A percentile compares a stretch with the other conserved stretches of the same genome.
These are phyloP conservation scores for Montipora capitata DNA, from an alignment of 92 coral and sea anemone genomes.

Conservation along the genomic window DNA sequence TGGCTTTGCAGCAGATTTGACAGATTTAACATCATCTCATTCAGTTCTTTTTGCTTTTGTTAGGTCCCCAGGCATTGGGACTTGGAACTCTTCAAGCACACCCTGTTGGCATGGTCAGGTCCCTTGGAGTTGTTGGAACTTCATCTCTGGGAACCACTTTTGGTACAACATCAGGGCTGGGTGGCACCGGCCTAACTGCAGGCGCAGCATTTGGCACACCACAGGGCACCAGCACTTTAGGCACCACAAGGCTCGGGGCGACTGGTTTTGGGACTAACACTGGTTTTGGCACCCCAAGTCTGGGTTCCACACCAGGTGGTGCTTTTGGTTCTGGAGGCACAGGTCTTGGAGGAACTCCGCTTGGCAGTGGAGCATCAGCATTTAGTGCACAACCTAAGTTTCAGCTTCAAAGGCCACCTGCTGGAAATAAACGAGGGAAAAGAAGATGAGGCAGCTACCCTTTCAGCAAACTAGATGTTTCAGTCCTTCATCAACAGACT, in stretches of 20 bases:
- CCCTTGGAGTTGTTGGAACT: slow-evolving; percentile 45
- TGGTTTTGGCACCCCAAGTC: slow-evolving; percentile 81
- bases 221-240: slow-evolving; percentile 55
- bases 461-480: not conserved
- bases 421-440: slow-evolving; percentile 94
- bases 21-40: no score
- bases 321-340: slow-evolving; percentile 60
- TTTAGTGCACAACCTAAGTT: slow-evolving; percentile 83
- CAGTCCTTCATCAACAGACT: not conserved
- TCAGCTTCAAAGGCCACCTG: slow-evolving; percentile 94
- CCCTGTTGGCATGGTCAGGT: slow-evolving; percentile 23
- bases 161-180: slow-evolving; percentile 44
- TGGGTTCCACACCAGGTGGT: slow-evolving; percentile 76
- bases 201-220: slow-evolving; percentile 46
- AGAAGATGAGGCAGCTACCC: slow-evolving; percentile 63
- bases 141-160: slow-evolving; percentile 30
- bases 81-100: slow-evolving; percentile 22
- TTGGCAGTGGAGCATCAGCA: slow-evolving; percentile 49
- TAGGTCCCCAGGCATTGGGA: slow-evolving; percentile 27
- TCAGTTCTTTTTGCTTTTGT: no score
- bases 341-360: slow-evolving; percentile 61
- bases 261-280: slow-evolving; percentile 75
- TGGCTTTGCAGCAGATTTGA: no score
- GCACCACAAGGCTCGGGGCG: slow-evolving; percentile 76
- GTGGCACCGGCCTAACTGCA: slow-evolving; percentile 9